A percentile compares a stretch with the other conserved stretches of the same genome.
These are phyloP conservation scores for Zaprionus vittiger DNA, from an alignment of 1,140 invertebrate genomes.

Conservation along the genomic window DNA sequence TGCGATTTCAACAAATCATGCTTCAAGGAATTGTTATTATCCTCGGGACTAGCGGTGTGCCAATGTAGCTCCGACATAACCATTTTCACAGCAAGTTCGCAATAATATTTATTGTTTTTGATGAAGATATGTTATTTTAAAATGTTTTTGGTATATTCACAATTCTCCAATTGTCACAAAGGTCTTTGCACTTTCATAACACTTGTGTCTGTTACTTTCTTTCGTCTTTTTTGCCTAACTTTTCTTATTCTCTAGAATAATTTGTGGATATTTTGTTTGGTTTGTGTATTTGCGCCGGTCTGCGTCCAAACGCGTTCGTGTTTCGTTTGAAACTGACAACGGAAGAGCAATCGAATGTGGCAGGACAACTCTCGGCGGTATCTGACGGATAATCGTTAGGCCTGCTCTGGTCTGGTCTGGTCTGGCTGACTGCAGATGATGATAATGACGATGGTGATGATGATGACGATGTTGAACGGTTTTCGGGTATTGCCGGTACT, in stretches of 20 bases:
- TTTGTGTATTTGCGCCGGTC: slow-evolving; percentile 47
- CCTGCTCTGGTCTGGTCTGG: slow-evolving; percentile 27
- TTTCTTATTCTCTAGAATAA: slow-evolving; percentile 11
- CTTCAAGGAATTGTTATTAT: slow-evolving; percentile 82
- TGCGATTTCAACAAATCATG: slow-evolving; percentile 77
- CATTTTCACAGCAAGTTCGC: slow-evolving; percentile 69
- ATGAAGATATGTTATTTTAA: slow-evolving; percentile 18
- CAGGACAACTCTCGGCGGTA: slow-evolving; percentile 66
- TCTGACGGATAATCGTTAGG: slow-evolving; percentile 76
- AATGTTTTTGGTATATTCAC: slow-evolving; percentile 3
- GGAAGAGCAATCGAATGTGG: slow-evolving; percentile 50
- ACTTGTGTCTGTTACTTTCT: slow-evolving; percentile 19
- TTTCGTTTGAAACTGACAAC: slow-evolving; percentile 82
- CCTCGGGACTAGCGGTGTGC: slow-evolving; percentile 79
- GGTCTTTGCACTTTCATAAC: slow-evolving; percentile 11
- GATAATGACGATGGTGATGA: slow-evolving; percentile 22
- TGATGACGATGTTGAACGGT: slow-evolving; percentile 47
- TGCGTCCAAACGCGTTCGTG: slow-evolving; percentile 79
- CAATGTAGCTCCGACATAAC: slow-evolving; percentile 84
- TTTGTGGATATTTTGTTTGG: slow-evolving; percentile 9
- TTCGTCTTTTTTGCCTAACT: slow-evolving; percentile 12
- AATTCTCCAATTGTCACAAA: slow-evolving; percentile 30
- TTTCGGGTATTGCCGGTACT: slow-evolving; percentile 22
- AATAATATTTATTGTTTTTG: not conserved
- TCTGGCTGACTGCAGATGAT: slow-evolving; percentile 2